Percentiles rank a stretch among this genome's conserved stretches.
These are phyloP conservation scores for Merluccius polli DNA, from an alignment of 2,797 vertebrate species.

Conservation along the genomic window DNA sequence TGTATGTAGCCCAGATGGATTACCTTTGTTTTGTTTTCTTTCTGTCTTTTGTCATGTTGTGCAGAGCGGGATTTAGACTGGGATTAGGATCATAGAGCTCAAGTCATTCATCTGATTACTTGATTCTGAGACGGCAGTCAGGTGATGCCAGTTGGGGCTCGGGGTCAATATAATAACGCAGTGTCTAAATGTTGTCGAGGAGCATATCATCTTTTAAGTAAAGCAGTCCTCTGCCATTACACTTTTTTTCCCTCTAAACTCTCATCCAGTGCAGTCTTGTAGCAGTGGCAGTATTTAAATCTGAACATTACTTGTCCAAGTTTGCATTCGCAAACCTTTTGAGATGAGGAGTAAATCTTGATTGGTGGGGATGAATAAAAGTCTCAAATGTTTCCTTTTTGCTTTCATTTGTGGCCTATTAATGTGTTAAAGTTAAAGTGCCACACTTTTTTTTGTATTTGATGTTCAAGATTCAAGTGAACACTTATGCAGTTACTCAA, in stretches of 20 bases:
- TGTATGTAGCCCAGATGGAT: not conserved
- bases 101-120: conserved; percentile 72
- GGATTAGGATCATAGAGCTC: conserved; percentile 48
- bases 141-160: conserved; percentile 52
- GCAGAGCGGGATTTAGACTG: conserved; percentile 38
- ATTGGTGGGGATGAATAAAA: not conserved
- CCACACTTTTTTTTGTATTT: not conserved
- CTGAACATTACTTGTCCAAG: not conserved
- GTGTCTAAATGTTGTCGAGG: conserved; percentile 12
- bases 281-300: not conserved
- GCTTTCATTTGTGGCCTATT: not conserved
- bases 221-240: not conserved
- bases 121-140: conserved; percentile 69
- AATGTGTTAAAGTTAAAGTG: no score
- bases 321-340: not conserved
- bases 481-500: not conserved
- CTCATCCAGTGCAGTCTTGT: not conserved
- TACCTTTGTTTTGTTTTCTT: not conserved
- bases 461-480: not conserved
- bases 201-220: not conserved
- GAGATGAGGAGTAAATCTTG: not conserved
- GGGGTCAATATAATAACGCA: conserved; percentile 23
- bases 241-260: not conserved
- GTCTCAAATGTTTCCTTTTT: not conserved
- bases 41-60: conserved; percentile 19